phyloP scores from a whole-genome alignment of 2,113 vertebrate species.

The Mobula birostris region DNA sequence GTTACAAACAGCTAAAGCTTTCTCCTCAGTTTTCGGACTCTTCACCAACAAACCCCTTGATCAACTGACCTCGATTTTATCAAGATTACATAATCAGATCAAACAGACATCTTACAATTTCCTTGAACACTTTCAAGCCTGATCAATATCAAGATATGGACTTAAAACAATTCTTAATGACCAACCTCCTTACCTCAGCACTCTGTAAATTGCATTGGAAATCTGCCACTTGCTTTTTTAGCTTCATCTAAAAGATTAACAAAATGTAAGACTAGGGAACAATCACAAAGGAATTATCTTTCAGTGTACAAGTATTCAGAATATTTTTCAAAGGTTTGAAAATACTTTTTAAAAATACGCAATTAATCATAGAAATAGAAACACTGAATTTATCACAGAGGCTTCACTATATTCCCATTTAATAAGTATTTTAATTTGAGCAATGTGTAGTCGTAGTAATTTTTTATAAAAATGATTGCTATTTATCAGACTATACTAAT shows the following conservation, averaged over 20 bases:
- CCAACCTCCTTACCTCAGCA: constrained; percentile 13
- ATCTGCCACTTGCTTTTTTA: constrained; percentile 28
- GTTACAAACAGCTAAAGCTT: not conserved
- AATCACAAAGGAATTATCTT: not conserved
- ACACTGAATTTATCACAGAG: not conserved
- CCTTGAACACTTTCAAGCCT: not conserved
- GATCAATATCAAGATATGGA: not conserved
- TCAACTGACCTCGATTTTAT: not conserved
- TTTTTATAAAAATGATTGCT: no score
- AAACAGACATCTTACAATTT: not conserved
- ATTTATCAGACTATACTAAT: no score
- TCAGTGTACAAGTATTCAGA: not conserved
- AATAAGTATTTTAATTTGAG: not conserved
- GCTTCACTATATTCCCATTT: not conserved
- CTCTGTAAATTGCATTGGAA: constrained; percentile 8
- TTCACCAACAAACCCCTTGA: not conserved
- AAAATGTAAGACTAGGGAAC: not conserved
- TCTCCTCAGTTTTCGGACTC: not conserved
- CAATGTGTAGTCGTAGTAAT: not conserved
- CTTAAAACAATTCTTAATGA: not conserved
- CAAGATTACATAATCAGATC: not conserved
- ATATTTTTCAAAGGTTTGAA: not conserved
- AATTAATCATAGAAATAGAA: not conserved
- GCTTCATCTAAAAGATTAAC: constrained; percentile 17
- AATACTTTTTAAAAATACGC: not conserved